Conservation (phyloP, 92 coral and sea anemone species). For the Siderastrea radians region DNA sequence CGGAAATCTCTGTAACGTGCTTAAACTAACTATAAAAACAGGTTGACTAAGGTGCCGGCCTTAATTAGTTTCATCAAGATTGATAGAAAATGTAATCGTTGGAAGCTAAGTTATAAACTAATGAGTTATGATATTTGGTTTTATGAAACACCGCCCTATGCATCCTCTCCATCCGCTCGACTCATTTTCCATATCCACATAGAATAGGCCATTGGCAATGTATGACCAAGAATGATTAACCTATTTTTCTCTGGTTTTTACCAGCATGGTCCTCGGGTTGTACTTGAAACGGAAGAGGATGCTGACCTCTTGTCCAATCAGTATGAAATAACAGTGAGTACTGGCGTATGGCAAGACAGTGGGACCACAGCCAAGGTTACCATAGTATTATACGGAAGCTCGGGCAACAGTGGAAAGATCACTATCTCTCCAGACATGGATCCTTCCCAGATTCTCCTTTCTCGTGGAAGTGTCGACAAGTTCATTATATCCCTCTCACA, state of each 20-base stretch:
- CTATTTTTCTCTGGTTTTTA: background rate
- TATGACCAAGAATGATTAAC: too few species aligned
- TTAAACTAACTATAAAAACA: too few species aligned
- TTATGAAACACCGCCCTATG: too few species aligned
- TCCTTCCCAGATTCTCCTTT: background rate
- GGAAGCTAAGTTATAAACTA: too few species aligned
- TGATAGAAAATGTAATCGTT: too few species aligned
- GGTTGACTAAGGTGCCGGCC: too few species aligned
- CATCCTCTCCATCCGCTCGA: too few species aligned
- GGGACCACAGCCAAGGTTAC: slow-evolving; percentile 49
- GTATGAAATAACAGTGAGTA: slow-evolving; percentile 35
- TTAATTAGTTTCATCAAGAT: too few species aligned
- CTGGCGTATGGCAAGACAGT: slow-evolving; percentile 39
- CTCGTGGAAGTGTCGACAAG: slow-evolving; percentile 65
- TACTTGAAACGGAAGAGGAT: slow-evolving; percentile 29
- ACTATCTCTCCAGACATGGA: background rate
- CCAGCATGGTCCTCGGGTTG: slow-evolving; percentile 75
- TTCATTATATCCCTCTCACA: slow-evolving; percentile 62
- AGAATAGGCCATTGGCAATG: too few species aligned
- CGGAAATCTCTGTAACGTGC: too few species aligned
- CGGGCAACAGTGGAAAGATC: slow-evolving; percentile 33
- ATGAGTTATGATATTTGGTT: too few species aligned
- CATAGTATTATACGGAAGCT: slow-evolving; percentile 39
- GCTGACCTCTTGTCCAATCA: background rate
- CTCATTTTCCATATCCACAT: too few species aligned